Evolutionary conservation across 2,113 vertebrate species (phyloP).

Genomic region (Tyto alba): DNA sequence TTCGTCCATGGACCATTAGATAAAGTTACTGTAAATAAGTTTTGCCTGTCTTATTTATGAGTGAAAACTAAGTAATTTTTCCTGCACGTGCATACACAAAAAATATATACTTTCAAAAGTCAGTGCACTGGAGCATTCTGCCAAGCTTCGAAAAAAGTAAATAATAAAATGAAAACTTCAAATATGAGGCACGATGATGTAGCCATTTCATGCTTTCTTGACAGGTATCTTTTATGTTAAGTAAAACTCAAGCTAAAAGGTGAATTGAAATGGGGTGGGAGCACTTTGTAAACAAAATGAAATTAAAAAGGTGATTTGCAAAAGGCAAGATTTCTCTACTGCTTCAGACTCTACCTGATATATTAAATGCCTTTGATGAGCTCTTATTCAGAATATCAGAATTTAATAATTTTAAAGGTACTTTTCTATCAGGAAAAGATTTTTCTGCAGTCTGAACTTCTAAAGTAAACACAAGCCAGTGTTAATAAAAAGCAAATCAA

Average conservation of each 20-base stretch:
- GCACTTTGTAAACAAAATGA: constrained; percentile 60
- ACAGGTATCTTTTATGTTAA: constrained; percentile 73
- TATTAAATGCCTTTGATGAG: constrained; percentile 30
- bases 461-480: constrained; percentile 65
- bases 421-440: constrained; percentile 42
- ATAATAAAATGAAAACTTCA: constrained; percentile 71
- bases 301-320: constrained; percentile 60
- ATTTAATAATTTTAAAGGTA: constrained; percentile 25
- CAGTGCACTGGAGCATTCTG: constrained; percentile 69
- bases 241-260: constrained; percentile 66
- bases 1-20: constrained; percentile 78
- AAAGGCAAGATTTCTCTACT: constrained; percentile 53
- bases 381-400: not conserved
- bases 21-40: constrained; percentile 75
- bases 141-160: constrained; percentile 61
- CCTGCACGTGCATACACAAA: constrained; percentile 59
- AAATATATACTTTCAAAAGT: constrained; percentile 69
- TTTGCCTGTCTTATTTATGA: constrained; percentile 74
- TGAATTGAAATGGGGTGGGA: constrained; percentile 47
- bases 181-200: constrained; percentile 63
- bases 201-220: constrained; percentile 66
- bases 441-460: constrained; percentile 63
- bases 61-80: constrained; percentile 74
- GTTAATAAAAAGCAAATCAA: constrained; percentile 82
- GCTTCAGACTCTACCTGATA: constrained; percentile 34